A percentile compares a stretch with the other conserved stretches of the same genome.
These are phyloP conservation scores for Tiaroga cobitis DNA, from an alignment of 2,797 vertebrate species.

Conservation along the genomic window DNA sequence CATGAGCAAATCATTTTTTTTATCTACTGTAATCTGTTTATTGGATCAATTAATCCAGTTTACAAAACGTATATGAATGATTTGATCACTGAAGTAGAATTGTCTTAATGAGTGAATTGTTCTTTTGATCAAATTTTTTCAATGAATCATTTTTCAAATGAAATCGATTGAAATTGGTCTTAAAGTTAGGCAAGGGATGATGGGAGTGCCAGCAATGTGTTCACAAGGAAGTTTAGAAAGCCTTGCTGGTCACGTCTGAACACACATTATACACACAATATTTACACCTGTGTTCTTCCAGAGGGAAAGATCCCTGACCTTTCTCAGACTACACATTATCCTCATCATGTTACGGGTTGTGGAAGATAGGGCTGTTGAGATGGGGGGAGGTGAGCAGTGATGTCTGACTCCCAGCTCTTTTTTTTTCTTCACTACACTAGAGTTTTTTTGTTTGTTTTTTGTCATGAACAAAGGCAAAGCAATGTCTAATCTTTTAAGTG, in stretches of 20 bases:
- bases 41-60: not conserved
- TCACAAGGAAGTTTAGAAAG: conserved; percentile 50
- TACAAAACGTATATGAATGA: not conserved
- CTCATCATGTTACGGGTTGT: conserved; percentile 17
- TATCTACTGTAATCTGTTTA: too few relatives aligned
- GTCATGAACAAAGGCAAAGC: not conserved
- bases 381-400: not conserved
- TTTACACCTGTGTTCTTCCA: conserved; percentile 49
- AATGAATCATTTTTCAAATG: not conserved
- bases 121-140: not conserved
- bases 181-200: conserved; percentile 22
- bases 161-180: conserved; percentile 66
- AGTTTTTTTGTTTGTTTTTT: not conserved
- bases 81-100: not conserved
- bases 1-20: not conserved
- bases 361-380: conserved; percentile 16
- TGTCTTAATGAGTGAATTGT: not conserved
- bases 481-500: conserved; percentile 2
- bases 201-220: conserved; percentile 53
- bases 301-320: conserved; percentile 51
- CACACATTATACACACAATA: conserved; percentile 52
- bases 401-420: conserved; percentile 23
- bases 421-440: conserved; percentile 1
- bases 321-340: conserved; percentile 62
- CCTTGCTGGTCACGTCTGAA: conserved; percentile 60